These are phyloP conservation scores for Apodemus sylvaticus DNA, from an alignment of 2,113 vertebrate genomes.

Conservation along the genomic window DNA sequence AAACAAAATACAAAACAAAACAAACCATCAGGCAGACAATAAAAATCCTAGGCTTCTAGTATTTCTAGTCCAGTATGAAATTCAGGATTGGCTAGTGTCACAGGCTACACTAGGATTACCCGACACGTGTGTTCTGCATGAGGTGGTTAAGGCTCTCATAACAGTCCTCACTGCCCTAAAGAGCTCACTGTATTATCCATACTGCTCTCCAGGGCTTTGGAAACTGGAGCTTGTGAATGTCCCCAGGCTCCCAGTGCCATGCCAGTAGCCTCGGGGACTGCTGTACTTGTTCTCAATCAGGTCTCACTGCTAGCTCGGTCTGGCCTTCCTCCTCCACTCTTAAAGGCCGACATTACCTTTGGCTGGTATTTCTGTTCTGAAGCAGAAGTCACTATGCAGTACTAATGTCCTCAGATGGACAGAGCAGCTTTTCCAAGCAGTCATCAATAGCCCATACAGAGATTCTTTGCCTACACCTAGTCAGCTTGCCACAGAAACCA, in stretches of 20 bases:
- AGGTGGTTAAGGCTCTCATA: slow-evolving; percentile 49
- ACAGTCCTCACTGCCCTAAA: not conserved
- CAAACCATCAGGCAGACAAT: not conserved
- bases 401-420: not conserved
- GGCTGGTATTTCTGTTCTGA: not conserved
- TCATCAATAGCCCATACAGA: not conserved
- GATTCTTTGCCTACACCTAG: not conserved
- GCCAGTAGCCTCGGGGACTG: not conserved
- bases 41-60: slow-evolving; percentile 74
- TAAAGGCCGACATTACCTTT: not conserved
- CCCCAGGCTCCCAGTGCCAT: not conserved
- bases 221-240: not conserved
- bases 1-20: not conserved
- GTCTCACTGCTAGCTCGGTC: not conserved
- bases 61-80: slow-evolving; percentile 85
- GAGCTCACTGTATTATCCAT: not conserved
- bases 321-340: not conserved
- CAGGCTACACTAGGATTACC: slow-evolving; percentile 74
- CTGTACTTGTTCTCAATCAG: not conserved
- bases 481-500: not conserved
- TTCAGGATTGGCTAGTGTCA: slow-evolving; percentile 76
- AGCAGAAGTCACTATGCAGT: not conserved
- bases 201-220: not conserved
- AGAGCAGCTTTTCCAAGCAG: too few species aligned
- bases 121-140: not conserved